Evolutionary conservation across 2,888 invertebrate species (phyloP).

Genomic region (Acrobasis repandana): DNA sequence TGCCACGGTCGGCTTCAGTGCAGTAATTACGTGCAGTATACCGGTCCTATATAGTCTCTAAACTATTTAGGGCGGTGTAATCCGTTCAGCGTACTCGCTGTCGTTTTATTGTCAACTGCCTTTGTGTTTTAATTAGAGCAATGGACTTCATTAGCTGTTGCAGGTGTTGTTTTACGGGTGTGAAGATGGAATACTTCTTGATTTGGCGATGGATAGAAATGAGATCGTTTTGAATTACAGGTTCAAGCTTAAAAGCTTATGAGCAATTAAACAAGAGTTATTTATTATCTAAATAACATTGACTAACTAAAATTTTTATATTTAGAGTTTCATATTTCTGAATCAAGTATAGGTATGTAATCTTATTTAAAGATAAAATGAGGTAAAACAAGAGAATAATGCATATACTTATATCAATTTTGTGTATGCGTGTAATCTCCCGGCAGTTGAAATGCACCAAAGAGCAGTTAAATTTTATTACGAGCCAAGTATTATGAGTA

Average conservation of each 20-base stretch:
- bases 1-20: conserved; percentile 45
- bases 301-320: no score
- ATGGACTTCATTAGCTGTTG: conserved; percentile 44
- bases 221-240: neutral
- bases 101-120: conserved; percentile 64
- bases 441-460: conserved; percentile 25
- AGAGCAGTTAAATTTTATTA: conserved; percentile 55
- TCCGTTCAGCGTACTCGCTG: conserved; percentile 41
- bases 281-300: no score
- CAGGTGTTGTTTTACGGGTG: conserved; percentile 13
- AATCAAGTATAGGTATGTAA: no score
- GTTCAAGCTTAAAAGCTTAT: neutral
- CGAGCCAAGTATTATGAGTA: conserved; percentile 30
- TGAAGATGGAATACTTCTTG: neutral
- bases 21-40: conserved; percentile 58
- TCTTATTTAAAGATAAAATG: no score
- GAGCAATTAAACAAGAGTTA: neutral
- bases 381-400: neutral
- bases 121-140: conserved; percentile 72
- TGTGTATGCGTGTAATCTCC: conserved; percentile 15
- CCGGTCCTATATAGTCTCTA: conserved; percentile 38
- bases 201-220: neutral
- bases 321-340: no score
- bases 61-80: conserved; percentile 65
- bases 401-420: no score